Conservation (phyloP, 2,888 invertebrate species). For the Tipula confusa region DNA sequence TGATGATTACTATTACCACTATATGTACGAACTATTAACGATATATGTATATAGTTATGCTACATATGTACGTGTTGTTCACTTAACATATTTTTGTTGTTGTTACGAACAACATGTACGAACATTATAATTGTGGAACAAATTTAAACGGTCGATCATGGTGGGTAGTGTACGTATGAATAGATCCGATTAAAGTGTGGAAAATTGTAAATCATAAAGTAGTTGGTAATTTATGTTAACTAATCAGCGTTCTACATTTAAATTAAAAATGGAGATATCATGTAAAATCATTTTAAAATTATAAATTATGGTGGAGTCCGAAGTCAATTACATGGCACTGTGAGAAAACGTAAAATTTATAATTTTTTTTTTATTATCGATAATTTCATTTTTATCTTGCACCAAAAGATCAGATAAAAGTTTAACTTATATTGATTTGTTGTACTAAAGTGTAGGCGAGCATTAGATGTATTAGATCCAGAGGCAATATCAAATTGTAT, state of each 20-base stretch:
- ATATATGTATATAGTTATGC: neutral
- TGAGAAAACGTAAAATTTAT: neutral
- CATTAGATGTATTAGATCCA: neutral
- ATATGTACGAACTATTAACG: neutral
- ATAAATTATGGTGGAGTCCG: neutral
- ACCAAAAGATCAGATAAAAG: neutral
- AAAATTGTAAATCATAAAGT: constrained; percentile 7
- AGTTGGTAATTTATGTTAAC: neutral
- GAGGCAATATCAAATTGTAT: neutral
- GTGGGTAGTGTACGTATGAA: neutral
- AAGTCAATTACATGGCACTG: neutral
- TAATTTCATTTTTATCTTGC: neutral
- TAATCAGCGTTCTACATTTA: neutral
- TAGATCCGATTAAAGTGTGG: neutral
- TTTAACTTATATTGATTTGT: neutral
- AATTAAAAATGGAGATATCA: neutral
- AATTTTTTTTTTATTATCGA: neutral
- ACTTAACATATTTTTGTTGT: neutral
- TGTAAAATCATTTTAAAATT: neutral
- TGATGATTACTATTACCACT: neutral
- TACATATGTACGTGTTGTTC: neutral
- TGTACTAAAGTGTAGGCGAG: neutral
- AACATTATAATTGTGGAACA: neutral
- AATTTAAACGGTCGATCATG: neutral
- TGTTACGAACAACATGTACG: neutral